Base-by-base conservation (phyloP, 2,797 vertebrate species). In the Cygnus olor region DNA sequence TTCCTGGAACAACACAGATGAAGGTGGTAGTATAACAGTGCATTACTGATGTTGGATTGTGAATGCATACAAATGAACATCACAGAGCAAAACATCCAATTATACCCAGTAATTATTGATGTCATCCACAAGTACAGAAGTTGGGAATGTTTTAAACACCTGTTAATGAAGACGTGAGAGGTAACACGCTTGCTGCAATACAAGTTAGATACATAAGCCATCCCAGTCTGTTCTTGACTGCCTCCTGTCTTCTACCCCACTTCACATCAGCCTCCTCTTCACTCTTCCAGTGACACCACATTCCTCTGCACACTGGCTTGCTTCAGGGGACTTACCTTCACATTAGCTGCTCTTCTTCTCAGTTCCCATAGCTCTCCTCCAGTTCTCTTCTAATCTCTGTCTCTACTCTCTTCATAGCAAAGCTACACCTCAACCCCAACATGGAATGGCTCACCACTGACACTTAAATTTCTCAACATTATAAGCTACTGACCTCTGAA, bases 121-220 rank as follows among this genome's bases (percentile, higher is more conserved):
- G 25, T 22, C 74, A 51, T 40, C 22, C 24, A 22, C 58, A 40
- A 25, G 16, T 63, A 30, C 45, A 40, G 61, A 51, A 63, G 18
- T 14, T 38, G 45, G 34, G 47, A 16, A 54, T 68, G 9, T 40
- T 85, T 36, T 36, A 77, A 80, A 19, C 10, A 60, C 1, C 27
- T 44, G 3, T 61, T 76, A 65, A 79, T 8, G 28, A 28, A 83
- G 65, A 60, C 17, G 22, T 2, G 1, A 57, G 28, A 87, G 79
- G 16, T 30, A 72, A 74, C 13, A 36, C 4, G 18, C 44, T 47
- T 56, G n/a, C 20, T 36, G 9, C 45, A 66, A 32, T 2, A 14
- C 0, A 1, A 5, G 11, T 65, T 51, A 83, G 6, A 51, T 16
- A 16, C 2, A 58, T 2, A 4, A 73, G 14, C 5, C 32, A 70